phyloP scores from a whole-genome alignment of 2,797 vertebrate genomes.

The Sphenodon punctatus region DNA sequence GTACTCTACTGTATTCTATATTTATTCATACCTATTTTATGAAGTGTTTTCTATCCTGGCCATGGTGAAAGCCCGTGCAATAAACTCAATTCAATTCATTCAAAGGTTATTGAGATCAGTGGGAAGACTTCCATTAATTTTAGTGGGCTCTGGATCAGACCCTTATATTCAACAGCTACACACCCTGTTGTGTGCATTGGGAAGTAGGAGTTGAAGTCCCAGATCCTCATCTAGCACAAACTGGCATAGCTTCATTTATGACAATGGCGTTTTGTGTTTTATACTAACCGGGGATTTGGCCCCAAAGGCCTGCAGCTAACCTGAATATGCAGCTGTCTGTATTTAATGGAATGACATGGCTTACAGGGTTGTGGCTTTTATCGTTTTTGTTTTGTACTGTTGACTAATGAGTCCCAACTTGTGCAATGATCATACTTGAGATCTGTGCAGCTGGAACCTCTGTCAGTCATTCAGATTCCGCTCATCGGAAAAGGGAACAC shows the following conservation, averaged over 20 bases:
- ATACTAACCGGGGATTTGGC: background rate
- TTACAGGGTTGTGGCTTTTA: background rate
- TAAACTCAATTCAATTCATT: no score
- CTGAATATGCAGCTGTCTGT: background rate
- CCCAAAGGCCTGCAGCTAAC: background rate
- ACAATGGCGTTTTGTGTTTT: background rate
- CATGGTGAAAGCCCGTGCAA: no score
- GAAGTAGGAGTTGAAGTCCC: background rate
- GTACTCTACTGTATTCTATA: no score
- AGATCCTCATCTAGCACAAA: background rate
- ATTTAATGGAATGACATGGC: background rate
- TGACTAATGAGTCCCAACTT: slow-evolving; percentile 11
- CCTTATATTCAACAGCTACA: rapidly evolving
- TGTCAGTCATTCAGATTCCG: slow-evolving; percentile 3
- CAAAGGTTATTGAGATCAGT: background rate
- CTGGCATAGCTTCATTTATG: background rate
- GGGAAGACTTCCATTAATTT: background rate
- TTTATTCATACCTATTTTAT: no score
- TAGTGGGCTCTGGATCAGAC: background rate
- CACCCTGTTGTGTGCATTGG: background rate
- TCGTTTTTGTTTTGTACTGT: background rate
- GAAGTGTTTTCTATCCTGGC: no score
- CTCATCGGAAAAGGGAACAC: background rate
- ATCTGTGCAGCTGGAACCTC: background rate
- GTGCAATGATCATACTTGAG: background rate